Conservation (phyloP, 2,888 invertebrate genomes). For the Halictus quadricinctus region DNA sequence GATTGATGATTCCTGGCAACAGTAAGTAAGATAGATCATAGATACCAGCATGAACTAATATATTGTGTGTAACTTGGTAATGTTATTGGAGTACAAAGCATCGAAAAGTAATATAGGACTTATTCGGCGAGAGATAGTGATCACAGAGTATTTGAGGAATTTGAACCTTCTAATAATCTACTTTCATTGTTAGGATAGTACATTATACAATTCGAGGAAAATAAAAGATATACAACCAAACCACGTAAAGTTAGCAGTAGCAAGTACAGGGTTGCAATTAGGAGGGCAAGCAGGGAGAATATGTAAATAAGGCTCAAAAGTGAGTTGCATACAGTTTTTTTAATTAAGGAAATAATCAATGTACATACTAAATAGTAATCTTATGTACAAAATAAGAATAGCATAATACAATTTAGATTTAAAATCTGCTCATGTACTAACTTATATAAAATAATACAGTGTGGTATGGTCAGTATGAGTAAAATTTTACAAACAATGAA, state of each 20-base stretch:
- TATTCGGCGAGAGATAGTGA: constrained; percentile 1
- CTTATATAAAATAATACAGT: constrained; percentile 70
- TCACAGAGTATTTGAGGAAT: constrained; percentile 20
- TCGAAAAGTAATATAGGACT: neutral
- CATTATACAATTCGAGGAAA: constrained; percentile 41
- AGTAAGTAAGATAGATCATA: constrained; percentile 1
- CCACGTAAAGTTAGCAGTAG: constrained; percentile 65
- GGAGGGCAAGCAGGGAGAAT: constrained; percentile 76
- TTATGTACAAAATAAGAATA: constrained; percentile 79
- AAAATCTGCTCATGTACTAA: constrained; percentile 70
- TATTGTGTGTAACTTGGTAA: constrained; percentile 6
- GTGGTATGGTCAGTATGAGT: constrained; percentile 37
- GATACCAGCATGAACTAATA: neutral
- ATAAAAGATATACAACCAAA: constrained; percentile 59
- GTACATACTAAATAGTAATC: constrained; percentile 80
- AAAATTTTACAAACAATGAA: constrained; percentile 50
- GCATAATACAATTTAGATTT: constrained; percentile 74
- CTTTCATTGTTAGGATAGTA: constrained; percentile 48
- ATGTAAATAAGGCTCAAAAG: constrained; percentile 80
- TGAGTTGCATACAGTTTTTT: constrained; percentile 80
- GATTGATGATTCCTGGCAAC: neutral
- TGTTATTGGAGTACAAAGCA: neutral
- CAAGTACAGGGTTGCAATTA: constrained; percentile 65
- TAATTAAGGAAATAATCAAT: constrained; percentile 79
- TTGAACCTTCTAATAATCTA: constrained; percentile 32